Evolutionary conservation across 2,888 invertebrate genomes (phyloP).

Genomic region (Nezara viridula): DNA sequence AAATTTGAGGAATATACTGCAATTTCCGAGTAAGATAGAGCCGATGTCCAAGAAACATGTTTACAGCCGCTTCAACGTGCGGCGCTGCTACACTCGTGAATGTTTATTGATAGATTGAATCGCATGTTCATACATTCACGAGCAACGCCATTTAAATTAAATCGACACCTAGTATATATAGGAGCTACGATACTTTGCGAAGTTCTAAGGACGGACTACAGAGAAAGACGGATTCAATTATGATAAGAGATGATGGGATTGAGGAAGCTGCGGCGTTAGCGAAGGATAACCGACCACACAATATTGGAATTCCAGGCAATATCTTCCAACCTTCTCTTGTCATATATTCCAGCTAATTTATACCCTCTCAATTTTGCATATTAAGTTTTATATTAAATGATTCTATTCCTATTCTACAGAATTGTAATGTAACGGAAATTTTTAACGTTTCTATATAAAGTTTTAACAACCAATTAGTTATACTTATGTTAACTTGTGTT

Average conservation of each 20-base stretch:
- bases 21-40: no score
- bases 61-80: no score
- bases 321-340: background rate
- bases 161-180: background rate
- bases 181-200: background rate
- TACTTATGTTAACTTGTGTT: no score
- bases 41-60: no score
- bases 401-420: background rate
- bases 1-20: no score
- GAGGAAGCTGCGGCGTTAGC: background rate
- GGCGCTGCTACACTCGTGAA: no score
- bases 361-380: background rate
- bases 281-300: background rate
- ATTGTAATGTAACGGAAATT: background rate
- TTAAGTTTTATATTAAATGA: background rate
- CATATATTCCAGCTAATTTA: conserved; percentile 2
- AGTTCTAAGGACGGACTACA: background rate
- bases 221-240: conserved; percentile 40
- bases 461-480: no score
- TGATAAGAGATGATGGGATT: conserved; percentile 43
- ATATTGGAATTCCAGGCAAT: conserved; percentile 38
- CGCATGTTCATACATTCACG: background rate
- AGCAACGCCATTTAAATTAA: background rate
- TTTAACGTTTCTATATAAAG: background rate
- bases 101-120: background rate